Base-by-base conservation (phyloP, 2,113 vertebrate genomes). In the Rhizomys pruinosus region DNA sequence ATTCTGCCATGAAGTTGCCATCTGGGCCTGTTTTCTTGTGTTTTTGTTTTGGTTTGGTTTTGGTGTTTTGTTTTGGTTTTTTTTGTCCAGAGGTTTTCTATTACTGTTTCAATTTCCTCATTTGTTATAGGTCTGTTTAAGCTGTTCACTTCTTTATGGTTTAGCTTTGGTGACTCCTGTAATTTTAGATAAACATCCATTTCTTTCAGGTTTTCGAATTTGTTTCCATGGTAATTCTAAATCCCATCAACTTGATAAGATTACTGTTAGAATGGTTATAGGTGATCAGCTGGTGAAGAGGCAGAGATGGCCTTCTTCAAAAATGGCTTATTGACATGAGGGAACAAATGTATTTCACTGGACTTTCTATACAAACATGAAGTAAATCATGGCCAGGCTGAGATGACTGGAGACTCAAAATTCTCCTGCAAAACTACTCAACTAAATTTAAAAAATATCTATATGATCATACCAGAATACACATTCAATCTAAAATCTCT, bases 401-500 rank as follows among this genome's bases (percentile, higher is more conserved):
- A 81, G 13, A 69, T 37, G 5, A 84, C 44, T 55, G 61, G 13
- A 3, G 42, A 39, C 20, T n/a, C 52, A 59, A 37, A 94, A 69
- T 85, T 93, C n/a, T 82, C 63, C 68, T 86, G 42, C 5, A 92
- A 86, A 42, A 1, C 29, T 84, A 59, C 32, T 79, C 73, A 85
- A 84, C 25, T 71, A 64, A 92, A 87, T 76, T n/a, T n/a, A n/a
- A 68, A 89, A 73, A 61, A 80, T 59, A 66, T 73, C 25, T 94
- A 37, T 52, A 52, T 52, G 47, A 52, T 52, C 47, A 52, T 52
- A 6, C 23, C 8, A 92, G 23, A 90, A 93, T 72, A 79, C 1
- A 47, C 42, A 90, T 61, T 90, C 5, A 92, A 78, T 84, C 57
- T 39, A 88, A 89, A 86, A 82, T n/a, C 88, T 63, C 25, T 39